Evolutionary conservation across 1,140 invertebrate species (phyloP), one percentile per base, ranked within the genome.

Genomic region (Micrasema longulum): DNA sequence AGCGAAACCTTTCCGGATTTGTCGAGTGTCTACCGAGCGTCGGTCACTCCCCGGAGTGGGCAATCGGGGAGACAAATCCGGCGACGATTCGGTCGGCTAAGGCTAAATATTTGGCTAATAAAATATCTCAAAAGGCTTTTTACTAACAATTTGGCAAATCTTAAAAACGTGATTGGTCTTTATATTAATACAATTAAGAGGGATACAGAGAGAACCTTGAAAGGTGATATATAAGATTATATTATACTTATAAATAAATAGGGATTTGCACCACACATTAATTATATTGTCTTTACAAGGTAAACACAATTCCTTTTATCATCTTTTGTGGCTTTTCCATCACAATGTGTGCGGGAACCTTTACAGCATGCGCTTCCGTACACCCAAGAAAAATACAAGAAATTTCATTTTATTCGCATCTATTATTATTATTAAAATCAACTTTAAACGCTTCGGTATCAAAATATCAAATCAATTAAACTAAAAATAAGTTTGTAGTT

Each of bases 131-230:
- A 63, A 67, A 67, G 65, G 65, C 65, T 52, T 65, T 12, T 35
- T 53, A 74, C 63, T 71, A 74, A 67, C 52, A 70, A 53, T 71
- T 74, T 74, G 72, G 72, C 72, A 74, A 65, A 71, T 31, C 55
- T 71, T 67, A 60, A 65, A 63, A 70, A 71, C 5, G 67, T 65
- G 68, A 70, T 74, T 74, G 72, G 72, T 74, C 72, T 74, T 69
- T 73, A 64, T 22, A 65, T 45, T 65, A 50, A 57, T 70, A 10
- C 57, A 50, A 69, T 6, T 1, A 64, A 11, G 20, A 31, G 47
- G 35, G 31, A 69, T 35, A 23, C 36, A 41, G 18, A 65, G 36
- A 16, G 43, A 18, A 6, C 22, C 9, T 53, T 23, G 48, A 18
- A 65, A 66, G 55, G 60, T 65, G 47, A 35, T 60, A 47, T 65